These are phyloP conservation scores for Anneissia japonica DNA, from an alignment of 35 echinoderm and acorn worm species.

Conservation along the genomic window DNA sequence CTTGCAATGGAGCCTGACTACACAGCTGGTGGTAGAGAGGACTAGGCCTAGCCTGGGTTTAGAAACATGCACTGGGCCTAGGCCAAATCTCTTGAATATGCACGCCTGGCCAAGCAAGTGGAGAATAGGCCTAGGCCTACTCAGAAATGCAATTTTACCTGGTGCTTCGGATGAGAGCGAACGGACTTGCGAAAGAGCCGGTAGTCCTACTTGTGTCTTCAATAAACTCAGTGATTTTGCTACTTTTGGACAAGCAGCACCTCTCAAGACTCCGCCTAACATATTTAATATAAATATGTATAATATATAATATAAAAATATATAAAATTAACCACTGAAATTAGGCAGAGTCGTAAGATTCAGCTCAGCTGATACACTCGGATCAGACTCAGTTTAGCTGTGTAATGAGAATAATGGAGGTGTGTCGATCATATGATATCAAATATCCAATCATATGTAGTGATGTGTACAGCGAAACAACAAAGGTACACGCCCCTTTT, in stretches of 20 bases:
- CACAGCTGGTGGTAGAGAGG: too few species aligned
- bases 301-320: neutral
- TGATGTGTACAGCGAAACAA: too few species aligned
- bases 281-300: neutral
- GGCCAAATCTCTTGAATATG: too few species aligned
- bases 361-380: neutral
- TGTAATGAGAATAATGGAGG: neutral
- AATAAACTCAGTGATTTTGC: neutral
- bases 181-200: neutral
- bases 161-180: neutral
- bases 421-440: neutral
- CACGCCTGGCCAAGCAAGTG: neutral
- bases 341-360: neutral
- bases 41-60: too few species aligned
- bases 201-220: neutral
- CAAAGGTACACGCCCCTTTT: too few species aligned
- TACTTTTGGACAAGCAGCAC: neutral
- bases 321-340: neutral
- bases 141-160: neutral
- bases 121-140: neutral
- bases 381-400: neutral
- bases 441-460: neutral
- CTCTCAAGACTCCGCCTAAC: neutral
- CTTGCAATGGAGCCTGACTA: too few species aligned
- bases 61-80: too few species aligned